phyloP scores from a whole-genome alignment of 1,140 invertebrate species.

The Trissolcus basalis region DNA sequence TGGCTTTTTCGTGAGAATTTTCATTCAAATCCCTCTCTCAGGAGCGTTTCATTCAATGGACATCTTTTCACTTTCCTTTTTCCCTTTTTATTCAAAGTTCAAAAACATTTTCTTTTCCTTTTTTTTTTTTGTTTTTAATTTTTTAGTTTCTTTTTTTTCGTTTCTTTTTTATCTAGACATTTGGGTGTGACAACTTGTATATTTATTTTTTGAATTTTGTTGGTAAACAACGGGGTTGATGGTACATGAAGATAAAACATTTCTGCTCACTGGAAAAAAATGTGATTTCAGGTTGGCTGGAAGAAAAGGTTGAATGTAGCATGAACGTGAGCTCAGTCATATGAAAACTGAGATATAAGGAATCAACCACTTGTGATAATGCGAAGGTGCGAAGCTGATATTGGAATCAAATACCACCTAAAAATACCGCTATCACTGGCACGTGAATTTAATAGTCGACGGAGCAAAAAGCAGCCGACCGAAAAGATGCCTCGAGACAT shows the following conservation, averaged over 20 bases:
- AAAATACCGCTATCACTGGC: conserved; percentile 36
- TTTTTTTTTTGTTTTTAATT: too few species aligned
- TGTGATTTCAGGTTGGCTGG: too few species aligned
- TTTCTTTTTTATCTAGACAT: too few species aligned
- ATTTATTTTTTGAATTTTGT: too few species aligned
- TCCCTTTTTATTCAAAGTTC: too few species aligned
- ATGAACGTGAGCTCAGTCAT: conserved; percentile 34
- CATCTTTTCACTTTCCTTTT: too few species aligned
- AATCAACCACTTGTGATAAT: conserved; percentile 51
- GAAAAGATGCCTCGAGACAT: conserved; percentile 26
- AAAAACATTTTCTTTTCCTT: too few species aligned
- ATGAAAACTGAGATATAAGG: conserved; percentile 42
- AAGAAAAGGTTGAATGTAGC: conserved; percentile 22
- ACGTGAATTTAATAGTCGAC: conserved; percentile 42
- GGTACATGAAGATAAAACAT: not conserved
- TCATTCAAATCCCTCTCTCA: too few species aligned
- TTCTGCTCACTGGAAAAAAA: not conserved
- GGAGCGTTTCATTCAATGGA: too few species aligned
- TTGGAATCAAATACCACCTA: conserved; percentile 32
- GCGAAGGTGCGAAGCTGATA: conserved; percentile 51
- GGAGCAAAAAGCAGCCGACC: conserved; percentile 22
- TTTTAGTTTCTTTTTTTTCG: too few species aligned
- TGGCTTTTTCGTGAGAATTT: conserved; percentile 10
- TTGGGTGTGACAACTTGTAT: too few species aligned
- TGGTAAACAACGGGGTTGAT: too few species aligned